A percentile compares a stretch with the other conserved stretches of the same genome.
Conservation (phyloP, 2,888 invertebrate genomes). For the Thera obeliscata region DNA sequence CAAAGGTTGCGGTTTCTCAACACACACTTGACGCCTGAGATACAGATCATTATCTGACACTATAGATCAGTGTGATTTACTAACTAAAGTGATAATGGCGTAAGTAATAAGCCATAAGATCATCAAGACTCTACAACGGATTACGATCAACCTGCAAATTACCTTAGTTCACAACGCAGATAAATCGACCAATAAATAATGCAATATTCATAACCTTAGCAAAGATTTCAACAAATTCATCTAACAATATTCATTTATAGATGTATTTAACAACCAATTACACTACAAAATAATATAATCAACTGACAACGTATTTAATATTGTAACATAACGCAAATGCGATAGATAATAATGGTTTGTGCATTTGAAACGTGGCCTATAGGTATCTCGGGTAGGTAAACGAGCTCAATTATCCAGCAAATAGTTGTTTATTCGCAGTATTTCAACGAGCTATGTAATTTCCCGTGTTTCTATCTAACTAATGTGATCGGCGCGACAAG, state of each 20-base stretch:
- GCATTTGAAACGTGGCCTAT: conserved; percentile 55
- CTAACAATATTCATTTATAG: conserved; percentile 14
- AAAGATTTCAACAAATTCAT: conserved; percentile 36
- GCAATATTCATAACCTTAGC: conserved; percentile 31
- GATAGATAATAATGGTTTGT: conserved; percentile 26
- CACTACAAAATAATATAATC: conserved; percentile 7
- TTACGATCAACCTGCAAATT: conserved; percentile 56
- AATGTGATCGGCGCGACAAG: conserved; percentile 75
- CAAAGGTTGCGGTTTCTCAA: conserved; percentile 69
- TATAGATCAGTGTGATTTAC: conserved; percentile 72
- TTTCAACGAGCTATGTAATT: conserved; percentile 76
- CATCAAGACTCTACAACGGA: conserved; percentile 45
- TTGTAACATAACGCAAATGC: conserved; percentile 19
- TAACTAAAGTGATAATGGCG: conserved; percentile 74
- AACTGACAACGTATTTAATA: conserved; percentile 7
- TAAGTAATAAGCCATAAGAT: conserved; percentile 59
- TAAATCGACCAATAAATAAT: conserved; percentile 50
- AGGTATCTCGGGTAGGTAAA: conserved; percentile 63
- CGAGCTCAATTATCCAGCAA: conserved; percentile 72
- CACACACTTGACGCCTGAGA: conserved; percentile 67
- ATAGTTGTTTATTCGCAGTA: conserved; percentile 73
- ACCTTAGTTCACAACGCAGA: conserved; percentile 52
- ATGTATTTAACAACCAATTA: conserved; percentile 16
- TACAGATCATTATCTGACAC: conserved; percentile 71
- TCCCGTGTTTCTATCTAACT: conserved; percentile 73